Evolutionary conservation across 2,113 vertebrate genomes (phyloP), one percentile per base, ranked within the genome.

Genomic region (Morone chrysops): DNA sequence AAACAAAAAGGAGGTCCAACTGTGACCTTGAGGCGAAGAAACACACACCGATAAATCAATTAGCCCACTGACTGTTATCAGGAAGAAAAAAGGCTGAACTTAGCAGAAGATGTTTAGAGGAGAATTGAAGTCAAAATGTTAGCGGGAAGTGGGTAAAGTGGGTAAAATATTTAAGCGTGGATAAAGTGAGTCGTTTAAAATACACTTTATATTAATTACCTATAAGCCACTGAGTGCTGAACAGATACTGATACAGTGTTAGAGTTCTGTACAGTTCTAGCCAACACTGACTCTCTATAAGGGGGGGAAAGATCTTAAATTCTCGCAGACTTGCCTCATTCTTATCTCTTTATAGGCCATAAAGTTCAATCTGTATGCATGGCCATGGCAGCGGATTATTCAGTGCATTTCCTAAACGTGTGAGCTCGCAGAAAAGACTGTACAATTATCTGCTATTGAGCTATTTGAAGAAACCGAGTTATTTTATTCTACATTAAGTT

Each of bases 361-460:
- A 78, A 77, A 75, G 63, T 82, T 67, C 14, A 74, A 81, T 81
- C 80, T 87, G 80, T 68, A 80, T 85, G 65, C 84, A 69, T 43
- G 82, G 36, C 68, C 89, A 84, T 65, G 76, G 45, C 25, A 47
- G 63, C 25, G 70, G 78, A 72, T 80, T 82, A 72, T 78, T 78
- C 47, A 70, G 53, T 75, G 67, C 60, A 71, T 65, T 81, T 73
- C 70, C 51, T 84, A 40, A 81, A 85, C 20, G 68, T 36, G 38
- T 16, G 31, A 75, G 70, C 80, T 78, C 50, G 10, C 41, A 65
- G 45, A 20, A 47, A 61, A 70, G 60, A 78, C 70, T 67, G 54
- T 65, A 74, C 74, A 87, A 73, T 76, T 63, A 80, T 79, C 75
- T 76, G 66, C 70, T 31, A 60, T 72, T 71, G 77, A 81, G 61